Percentiles rank a stretch among this genome's conserved stretches.
These are phyloP conservation scores for Sylvia atricapilla DNA, from an alignment of 2,113 vertebrate species.

Conservation along the genomic window DNA sequence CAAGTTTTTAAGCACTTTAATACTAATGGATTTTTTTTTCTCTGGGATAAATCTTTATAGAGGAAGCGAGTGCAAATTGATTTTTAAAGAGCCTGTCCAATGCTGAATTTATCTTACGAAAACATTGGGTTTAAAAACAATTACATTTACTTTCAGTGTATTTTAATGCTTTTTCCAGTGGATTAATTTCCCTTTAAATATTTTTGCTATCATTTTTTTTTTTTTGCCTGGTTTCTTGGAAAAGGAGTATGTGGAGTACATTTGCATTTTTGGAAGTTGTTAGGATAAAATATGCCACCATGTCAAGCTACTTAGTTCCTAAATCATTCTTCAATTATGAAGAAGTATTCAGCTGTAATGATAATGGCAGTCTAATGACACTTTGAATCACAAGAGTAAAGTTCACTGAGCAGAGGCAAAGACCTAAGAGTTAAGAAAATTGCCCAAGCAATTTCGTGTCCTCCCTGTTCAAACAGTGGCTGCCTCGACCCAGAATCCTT, in stretches of 20 bases:
- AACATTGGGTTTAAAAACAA: constrained; percentile 70
- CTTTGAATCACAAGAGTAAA: not conserved
- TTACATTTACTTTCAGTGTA: constrained; percentile 54
- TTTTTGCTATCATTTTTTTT: constrained; percentile 5
- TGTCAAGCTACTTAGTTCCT: constrained; percentile 41
- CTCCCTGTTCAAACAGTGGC: not conserved
- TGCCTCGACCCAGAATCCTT: not conserved
- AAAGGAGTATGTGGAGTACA: not conserved
- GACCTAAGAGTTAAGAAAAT: not conserved
- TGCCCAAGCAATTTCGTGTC: not conserved
- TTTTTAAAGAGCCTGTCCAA: constrained; percentile 75
- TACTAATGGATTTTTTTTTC: constrained; percentile 75
- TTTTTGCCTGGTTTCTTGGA: constrained; percentile 2
- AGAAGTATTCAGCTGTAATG: constrained; percentile 15
- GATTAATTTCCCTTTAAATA: constrained; percentile 49
- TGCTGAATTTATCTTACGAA: constrained; percentile 71
- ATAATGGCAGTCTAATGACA: constrained; percentile 30
- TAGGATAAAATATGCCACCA: constrained; percentile 30
- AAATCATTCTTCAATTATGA: constrained; percentile 49
- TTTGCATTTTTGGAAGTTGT: not conserved
- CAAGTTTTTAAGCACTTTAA: constrained; percentile 79
- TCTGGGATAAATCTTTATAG: constrained; percentile 74
- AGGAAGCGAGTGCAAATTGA: constrained; percentile 72
- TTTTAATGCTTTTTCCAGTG: constrained; percentile 54
- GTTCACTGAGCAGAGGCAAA: not conserved